Percentiles rank a stretch among this genome's conserved stretches.
Conservation (phyloP, 2,113 vertebrate species). For the Zosterops pallidus region DNA sequence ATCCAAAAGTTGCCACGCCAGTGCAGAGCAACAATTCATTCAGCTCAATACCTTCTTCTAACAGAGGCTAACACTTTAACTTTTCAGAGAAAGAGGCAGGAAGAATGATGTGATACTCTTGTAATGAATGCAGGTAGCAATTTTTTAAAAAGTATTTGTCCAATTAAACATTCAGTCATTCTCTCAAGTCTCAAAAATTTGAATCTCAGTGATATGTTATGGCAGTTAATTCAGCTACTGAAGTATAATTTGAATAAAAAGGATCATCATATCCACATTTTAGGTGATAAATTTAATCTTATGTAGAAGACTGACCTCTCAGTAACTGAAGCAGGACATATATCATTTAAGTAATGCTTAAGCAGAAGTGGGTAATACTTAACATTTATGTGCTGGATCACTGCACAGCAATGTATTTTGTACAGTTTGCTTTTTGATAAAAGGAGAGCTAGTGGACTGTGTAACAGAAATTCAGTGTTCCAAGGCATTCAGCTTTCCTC, state of each 20-base stretch:
- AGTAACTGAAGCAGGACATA: not conserved
- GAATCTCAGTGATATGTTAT: not conserved
- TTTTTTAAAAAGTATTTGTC: not conserved
- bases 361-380: not conserved
- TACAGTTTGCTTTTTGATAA: not conserved
- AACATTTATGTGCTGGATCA: constrained; percentile 3
- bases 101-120: not conserved
- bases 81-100: not conserved
- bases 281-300: not conserved
- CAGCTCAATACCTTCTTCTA: not conserved
- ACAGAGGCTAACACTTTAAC: not conserved
- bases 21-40: not conserved
- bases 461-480: not conserved
- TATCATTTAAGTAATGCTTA: not conserved
- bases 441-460: not conserved
- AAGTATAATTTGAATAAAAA: not conserved
- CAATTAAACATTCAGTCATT: not conserved
- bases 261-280: not conserved
- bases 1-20: not conserved
- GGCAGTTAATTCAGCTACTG: not conserved
- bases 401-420: not conserved
- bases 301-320: not conserved
- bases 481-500: not conserved
- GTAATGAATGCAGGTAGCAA: not conserved
- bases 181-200: not conserved